Evolutionary conservation across 1,140 invertebrate species (phyloP).

Genomic region (Drosophila athabasca): DNA sequence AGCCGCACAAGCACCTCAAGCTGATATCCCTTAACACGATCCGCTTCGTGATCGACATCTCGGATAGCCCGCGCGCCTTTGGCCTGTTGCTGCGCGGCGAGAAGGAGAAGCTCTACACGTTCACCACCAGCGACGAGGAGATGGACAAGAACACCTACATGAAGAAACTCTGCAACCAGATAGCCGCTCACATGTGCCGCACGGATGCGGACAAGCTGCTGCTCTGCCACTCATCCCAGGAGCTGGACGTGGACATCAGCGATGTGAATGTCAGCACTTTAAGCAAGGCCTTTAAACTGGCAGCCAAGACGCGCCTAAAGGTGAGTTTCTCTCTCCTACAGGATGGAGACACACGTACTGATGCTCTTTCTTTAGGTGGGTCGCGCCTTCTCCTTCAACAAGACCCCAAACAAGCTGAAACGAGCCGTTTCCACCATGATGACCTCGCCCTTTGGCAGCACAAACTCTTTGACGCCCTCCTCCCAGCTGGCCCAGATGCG

Average conservation of each 20-base stretch:
- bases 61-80: slow-evolving; percentile 95
- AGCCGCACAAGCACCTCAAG: slow-evolving; percentile 95
- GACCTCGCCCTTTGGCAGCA: slow-evolving; percentile 93
- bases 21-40: slow-evolving; percentile 94
- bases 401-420: slow-evolving; percentile 96
- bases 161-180: slow-evolving; percentile 92
- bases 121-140: slow-evolving; percentile 92
- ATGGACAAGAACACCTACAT: slow-evolving; percentile 92
- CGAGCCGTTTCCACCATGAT: slow-evolving; percentile 97
- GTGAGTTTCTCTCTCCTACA: slow-evolving; percentile 71
- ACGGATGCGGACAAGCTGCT: slow-evolving; percentile 87
- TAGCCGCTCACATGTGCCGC: slow-evolving; percentile 93
- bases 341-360: background rate
- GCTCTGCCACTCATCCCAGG: slow-evolving; percentile 88
- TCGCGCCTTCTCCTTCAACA: slow-evolving; percentile 96
- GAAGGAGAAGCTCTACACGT: slow-evolving; percentile 94
- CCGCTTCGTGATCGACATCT: slow-evolving; percentile 93
- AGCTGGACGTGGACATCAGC: slow-evolving; percentile 92
- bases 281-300: slow-evolving; percentile 94
- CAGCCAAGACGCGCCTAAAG: slow-evolving; percentile 92
- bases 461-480: slow-evolving; percentile 89
- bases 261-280: slow-evolving; percentile 92
- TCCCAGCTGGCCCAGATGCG: slow-evolving; percentile 91
- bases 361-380: slow-evolving; percentile 86
- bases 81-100: slow-evolving; percentile 92